Conservation (phyloP, 2,113 vertebrate species). For the Piaya cayana region DNA sequence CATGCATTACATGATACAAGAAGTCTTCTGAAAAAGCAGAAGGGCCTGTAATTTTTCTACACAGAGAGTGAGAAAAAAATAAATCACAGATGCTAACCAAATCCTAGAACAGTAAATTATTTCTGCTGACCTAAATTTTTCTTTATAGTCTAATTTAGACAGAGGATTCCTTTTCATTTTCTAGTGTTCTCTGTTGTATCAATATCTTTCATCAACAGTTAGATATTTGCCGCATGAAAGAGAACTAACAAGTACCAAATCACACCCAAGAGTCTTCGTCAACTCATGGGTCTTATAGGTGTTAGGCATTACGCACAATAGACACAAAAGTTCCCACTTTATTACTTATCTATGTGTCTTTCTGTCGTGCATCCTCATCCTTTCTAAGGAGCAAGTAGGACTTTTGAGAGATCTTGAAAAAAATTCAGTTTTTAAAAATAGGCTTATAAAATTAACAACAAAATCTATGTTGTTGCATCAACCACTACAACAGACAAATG, state of each 20-base stretch:
- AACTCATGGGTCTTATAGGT: background rate
- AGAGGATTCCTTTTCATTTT: background rate
- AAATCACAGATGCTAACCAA: background rate
- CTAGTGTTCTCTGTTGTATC: background rate
- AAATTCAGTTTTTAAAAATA: background rate
- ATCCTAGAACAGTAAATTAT: slow-evolving; percentile 6
- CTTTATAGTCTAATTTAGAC: background rate
- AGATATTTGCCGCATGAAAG: background rate
- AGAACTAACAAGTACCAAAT: background rate
- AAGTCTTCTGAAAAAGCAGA: background rate
- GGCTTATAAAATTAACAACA: background rate
- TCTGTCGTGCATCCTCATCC: background rate
- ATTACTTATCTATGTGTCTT: background rate
- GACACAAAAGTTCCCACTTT: background rate
- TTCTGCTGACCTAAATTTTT: slow-evolving; percentile 23
- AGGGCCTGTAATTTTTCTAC: background rate
- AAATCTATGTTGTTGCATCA: background rate
- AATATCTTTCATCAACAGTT: background rate
- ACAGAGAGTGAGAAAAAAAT: background rate
- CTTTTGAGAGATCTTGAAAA: background rate
- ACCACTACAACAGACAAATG: background rate
- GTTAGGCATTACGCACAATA: background rate
- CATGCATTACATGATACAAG: background rate
- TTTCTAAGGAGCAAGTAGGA: background rate
- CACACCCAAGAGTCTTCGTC: background rate